Base-by-base conservation (phyloP, 1,140 invertebrate species). In the Olivierus martensii region DNA sequence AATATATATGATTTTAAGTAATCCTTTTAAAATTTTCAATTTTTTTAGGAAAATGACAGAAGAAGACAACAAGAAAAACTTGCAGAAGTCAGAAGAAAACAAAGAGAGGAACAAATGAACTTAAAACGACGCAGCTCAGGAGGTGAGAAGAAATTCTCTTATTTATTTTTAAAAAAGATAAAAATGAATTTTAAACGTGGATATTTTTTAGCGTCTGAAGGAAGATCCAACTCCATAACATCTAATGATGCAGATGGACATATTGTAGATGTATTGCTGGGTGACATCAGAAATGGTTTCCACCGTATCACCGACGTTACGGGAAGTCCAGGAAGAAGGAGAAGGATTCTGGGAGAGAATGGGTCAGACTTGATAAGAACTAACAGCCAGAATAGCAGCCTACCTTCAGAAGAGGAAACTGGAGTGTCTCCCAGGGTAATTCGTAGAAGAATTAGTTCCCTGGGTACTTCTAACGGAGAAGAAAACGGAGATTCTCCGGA, bases 21-120 rank as follows among this genome's bases (percentile, higher is more conserved):
- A 39, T 39, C 38, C 38, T 39, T 39, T 39, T 17, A 17, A 12
- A 12, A 12, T 39, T 39, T 39, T 39, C 12, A 12, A 39, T 57
- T 48, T 43, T 18, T 50, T n/a, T 15, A 54, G n/a, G 88, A 91
- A 62, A 91, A 91, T 65, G 81, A 83, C 60, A 68, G 83, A 37
- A 72, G 88, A 3, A 75, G 76, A 28, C 71, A 82, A 17, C 81
- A 87, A 63, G 87, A 91, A 64, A 84, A 87, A 62, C 85, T 88
- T 66, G 82, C 84, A 0, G 79, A 79, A 17, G 77, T 79, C 0
- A 69, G 87, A 51, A 67, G 83, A n/a, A 77, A 76, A 58, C 81
- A 84, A 59, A 69, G 84, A 15, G 83, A 87, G 63, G 83, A 87
- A 65, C 79, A 85, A 61, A 57, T 82, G n/a, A 74, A 80, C 15